Conservation (phyloP, 2,888 invertebrate species). For the Druceiella hillmani region DNA sequence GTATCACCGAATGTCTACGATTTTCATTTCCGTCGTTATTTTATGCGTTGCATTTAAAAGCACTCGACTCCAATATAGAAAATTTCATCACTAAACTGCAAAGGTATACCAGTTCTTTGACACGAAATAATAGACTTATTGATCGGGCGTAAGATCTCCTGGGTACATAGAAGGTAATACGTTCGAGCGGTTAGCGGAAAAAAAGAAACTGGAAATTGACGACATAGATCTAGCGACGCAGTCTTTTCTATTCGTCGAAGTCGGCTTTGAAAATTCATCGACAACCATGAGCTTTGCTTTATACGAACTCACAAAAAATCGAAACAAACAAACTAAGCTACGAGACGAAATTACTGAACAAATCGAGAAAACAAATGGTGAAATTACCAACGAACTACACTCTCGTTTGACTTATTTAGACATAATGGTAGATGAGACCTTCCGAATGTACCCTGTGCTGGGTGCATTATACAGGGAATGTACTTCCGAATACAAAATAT, state of each 20-base stretch:
- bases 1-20: no score
- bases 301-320: not conserved
- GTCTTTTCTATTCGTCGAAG: not conserved
- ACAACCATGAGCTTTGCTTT: not conserved
- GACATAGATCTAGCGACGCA: not conserved
- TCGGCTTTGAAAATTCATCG: not conserved
- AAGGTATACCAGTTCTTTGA: not conserved
- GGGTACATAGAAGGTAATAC: not conserved
- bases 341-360: not conserved
- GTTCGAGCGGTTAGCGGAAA: no score
- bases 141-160: not conserved
- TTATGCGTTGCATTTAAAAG: no score
- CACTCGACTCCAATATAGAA: not conserved
- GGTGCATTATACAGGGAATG: not conserved
- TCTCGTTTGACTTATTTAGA: not conserved
- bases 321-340: not conserved
- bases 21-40: not conserved
- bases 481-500: not conserved
- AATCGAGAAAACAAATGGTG: not conserved
- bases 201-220: not conserved
- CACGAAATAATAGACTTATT: not conserved
- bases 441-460: not conserved
- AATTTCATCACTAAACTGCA: not conserved
- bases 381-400: not conserved
- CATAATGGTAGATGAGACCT: not conserved